These are phyloP conservation scores for Idris sp. DNA, from an alignment of 1,140 invertebrate species.

Conservation along the genomic window DNA sequence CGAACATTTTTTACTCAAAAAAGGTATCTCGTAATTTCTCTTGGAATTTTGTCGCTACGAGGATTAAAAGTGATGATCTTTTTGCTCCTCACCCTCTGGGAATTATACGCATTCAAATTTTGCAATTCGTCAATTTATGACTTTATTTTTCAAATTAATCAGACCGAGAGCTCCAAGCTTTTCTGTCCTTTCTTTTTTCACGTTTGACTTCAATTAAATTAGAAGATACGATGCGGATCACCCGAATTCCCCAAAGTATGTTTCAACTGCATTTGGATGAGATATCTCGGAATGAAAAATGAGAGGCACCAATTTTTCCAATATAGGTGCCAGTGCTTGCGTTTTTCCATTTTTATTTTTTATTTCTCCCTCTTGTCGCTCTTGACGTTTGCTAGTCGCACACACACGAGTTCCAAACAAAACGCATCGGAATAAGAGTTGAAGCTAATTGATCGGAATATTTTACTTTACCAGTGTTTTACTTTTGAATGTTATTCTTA, in stretches of 20 bases:
- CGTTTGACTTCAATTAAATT: slow-evolving; percentile 38
- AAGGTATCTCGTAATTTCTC: not conserved
- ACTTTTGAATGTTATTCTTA: not conserved
- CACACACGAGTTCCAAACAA: slow-evolving; percentile 14
- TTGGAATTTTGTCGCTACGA: not conserved
- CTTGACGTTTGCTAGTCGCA: slow-evolving; percentile 31
- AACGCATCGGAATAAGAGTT: slow-evolving; percentile 18
- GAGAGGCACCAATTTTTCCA: slow-evolving; percentile 51
- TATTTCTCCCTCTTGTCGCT: slow-evolving; percentile 1
- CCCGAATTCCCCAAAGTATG: slow-evolving; percentile 53
- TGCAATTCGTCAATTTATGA: slow-evolving; percentile 21
- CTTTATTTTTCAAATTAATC: slow-evolving; percentile 40
- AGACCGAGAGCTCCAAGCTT: slow-evolving; percentile 18
- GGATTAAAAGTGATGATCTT: not conserved
- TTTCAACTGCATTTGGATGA: slow-evolving; percentile 43
- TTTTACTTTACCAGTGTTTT: slow-evolving; percentile 14
- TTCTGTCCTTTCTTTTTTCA: slow-evolving; percentile 14
- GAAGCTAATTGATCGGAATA: slow-evolving; percentile 42
- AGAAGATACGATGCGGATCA: slow-evolving; percentile 34
- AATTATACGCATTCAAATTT: slow-evolving; percentile 5
- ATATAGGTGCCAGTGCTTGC: slow-evolving; percentile 37
- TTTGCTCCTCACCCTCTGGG: not conserved
- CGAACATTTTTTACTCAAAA: too few species aligned
- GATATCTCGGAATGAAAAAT: slow-evolving; percentile 54
- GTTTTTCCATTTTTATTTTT: slow-evolving; percentile 13